Base-by-base conservation (phyloP, 2,797 vertebrate genomes). In the Malacoctenus gilli region DNA sequence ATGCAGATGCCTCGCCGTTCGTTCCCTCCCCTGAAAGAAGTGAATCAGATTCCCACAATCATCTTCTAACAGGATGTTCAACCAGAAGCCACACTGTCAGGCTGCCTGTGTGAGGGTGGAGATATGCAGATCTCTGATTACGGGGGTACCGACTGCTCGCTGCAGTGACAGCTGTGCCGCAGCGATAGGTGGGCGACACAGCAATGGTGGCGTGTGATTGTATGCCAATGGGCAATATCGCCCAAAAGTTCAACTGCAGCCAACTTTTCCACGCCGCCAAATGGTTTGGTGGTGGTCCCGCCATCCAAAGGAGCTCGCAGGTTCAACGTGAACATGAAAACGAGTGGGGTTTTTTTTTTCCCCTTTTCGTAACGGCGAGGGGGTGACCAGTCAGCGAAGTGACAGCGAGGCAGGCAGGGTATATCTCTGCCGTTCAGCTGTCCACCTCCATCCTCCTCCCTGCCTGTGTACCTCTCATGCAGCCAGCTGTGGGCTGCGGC, bases 181-280 rank as follows among this genome's bases (percentile, higher is more conserved):
- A 81, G 74, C 76, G 84, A 87, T 87, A 87, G 85, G 85, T 86
- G 85, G 84, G 84, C 85, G 75, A 86, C 85, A 75, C 79, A 66
- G 80, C 78, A 73, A 84, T 56, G 78, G 81, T 82, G 68, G 75
- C 25, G 73, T 85, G 72, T 86, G 85, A 87, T 76, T 85, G 77
- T 54, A 75, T 83, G 86, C 85, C 84, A 86, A 82, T 47, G 52
- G 78, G 84, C 83, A 85, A 87, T 85, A 83, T 83, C 83, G 83
- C 82, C 82, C 75, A 78, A 84, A 87, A 85, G 78, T 84, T 82
- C 72, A 59, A 74, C 79, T 72, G 75, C 59, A 67, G 83, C 84
- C 84, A 87, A 86, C 82, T 81, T 83, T 79, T 85, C 75, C 82
- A 72, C 75, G 60, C 74, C 83, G 85, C 80, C 85, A 86, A 86